Conservation (phyloP, 2,888 invertebrate genomes). For the Drosophila emarginata region DNA sequence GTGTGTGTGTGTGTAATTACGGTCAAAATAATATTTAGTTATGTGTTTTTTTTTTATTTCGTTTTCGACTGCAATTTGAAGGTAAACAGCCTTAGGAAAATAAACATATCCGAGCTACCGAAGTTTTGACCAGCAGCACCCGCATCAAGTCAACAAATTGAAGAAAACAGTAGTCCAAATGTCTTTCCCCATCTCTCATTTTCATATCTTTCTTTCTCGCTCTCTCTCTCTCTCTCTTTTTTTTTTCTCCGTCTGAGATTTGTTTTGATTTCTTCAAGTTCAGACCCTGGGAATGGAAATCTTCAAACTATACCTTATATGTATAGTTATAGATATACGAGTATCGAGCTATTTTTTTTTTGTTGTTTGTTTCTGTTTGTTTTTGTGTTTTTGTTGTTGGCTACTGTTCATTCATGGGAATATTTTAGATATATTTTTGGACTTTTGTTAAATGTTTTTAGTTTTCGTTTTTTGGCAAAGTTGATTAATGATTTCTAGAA, state of each 20-base stretch:
- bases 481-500: constrained; percentile 8
- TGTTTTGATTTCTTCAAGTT: constrained; percentile 8
- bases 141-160: constrained; percentile 16
- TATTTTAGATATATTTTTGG: constrained; percentile 22
- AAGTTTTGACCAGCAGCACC: constrained; percentile 21
- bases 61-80: constrained; percentile 40
- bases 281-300: constrained; percentile 15
- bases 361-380: not conserved
- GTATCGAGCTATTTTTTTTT: not conserved
- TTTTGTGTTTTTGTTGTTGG: constrained; percentile 7
- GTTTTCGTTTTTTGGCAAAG: constrained; percentile 17
- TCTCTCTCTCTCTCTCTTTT: not conserved
- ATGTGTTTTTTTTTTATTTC: constrained; percentile 24
- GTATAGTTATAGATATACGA: not conserved
- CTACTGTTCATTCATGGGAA: constrained; percentile 75
- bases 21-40: constrained; percentile 79
- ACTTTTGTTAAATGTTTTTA: constrained; percentile 1
- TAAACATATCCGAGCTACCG: constrained; percentile 56
- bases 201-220: not conserved
- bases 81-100: constrained; percentile 75
- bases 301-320: not conserved
- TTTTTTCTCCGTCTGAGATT: constrained; percentile 3
- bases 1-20: constrained; percentile 66
- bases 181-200: not conserved
- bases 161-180: constrained; percentile 15